phyloP scores from a whole-genome alignment of 2,888 invertebrate species.

The Xestia rhomboidea region DNA sequence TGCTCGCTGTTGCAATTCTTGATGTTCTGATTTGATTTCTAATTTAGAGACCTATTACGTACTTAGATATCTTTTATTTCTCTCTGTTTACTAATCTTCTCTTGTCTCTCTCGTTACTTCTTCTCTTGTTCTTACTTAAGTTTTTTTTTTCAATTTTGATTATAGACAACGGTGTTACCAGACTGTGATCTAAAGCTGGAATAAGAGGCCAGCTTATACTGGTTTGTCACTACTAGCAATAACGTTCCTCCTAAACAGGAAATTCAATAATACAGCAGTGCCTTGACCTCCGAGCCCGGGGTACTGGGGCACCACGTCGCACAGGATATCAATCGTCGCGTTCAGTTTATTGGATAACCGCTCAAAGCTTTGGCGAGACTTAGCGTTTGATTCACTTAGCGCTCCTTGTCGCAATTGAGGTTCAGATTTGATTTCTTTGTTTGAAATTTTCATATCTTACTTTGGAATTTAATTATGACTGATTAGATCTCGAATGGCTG shows the following conservation, averaged over 20 bases:
- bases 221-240: too few relatives aligned
- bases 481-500: background rate
- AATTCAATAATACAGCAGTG: conserved; percentile 37
- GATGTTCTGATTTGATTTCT: background rate
- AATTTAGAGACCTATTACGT: too few relatives aligned
- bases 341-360: conserved; percentile 35
- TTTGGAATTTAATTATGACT: background rate
- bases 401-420: background rate
- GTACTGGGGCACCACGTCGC: conserved; percentile 33
- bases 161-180: too few relatives aligned
- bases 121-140: too few relatives aligned
- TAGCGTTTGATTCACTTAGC: background rate
- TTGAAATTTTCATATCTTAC: background rate
- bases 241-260: background rate
- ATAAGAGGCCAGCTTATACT: too few relatives aligned
- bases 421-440: background rate
- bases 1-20: background rate
- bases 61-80: too few relatives aligned
- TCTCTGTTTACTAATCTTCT: too few relatives aligned
- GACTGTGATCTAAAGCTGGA: too few relatives aligned
- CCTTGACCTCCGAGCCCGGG: conserved; percentile 23
- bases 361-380: conserved; percentile 15
- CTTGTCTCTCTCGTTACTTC: too few relatives aligned
- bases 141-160: too few relatives aligned
- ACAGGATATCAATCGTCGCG: conserved; percentile 47